Evolutionary conservation across 64 coral and sea anemone species (phyloP).

Genomic region (Porites australiensis): DNA sequence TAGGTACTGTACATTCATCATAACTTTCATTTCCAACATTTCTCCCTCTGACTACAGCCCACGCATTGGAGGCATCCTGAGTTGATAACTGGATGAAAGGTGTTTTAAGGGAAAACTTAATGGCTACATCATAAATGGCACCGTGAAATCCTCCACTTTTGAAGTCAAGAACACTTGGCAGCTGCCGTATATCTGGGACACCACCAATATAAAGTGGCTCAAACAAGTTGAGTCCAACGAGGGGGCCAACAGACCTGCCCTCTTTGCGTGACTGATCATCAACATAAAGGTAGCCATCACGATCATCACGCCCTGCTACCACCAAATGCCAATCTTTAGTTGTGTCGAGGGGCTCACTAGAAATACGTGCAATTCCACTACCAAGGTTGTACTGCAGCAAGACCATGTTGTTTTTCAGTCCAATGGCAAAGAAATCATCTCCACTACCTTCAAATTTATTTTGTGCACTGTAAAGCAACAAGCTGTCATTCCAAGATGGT

Average conservation of each 20-base stretch:
- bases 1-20: constrained; percentile 54
- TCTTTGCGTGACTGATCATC: constrained; percentile 47
- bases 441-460: constrained; percentile 82
- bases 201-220: constrained; percentile 89
- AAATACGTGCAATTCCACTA: constrained; percentile 65
- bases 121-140: constrained; percentile 49
- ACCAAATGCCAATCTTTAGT: constrained; percentile 77
- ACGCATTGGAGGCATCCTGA: background rate
- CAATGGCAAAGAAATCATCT: constrained; percentile 92
- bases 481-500: constrained; percentile 41
- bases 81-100: constrained; percentile 37
- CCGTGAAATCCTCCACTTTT: constrained; percentile 81
- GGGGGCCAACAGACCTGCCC: constrained; percentile 41
- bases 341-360: constrained; percentile 52
- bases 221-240: constrained; percentile 82
- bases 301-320: constrained; percentile 82
- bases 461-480: constrained; percentile 80
- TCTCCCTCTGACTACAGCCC: constrained; percentile 62
- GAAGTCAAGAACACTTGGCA: constrained; percentile 79
- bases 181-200: constrained; percentile 58
- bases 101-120: background rate
- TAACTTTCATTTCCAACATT: constrained; percentile 85
- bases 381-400: constrained; percentile 93
- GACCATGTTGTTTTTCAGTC: constrained; percentile 73
- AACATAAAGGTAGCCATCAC: constrained; percentile 80